Conservation (phyloP, 2,888 invertebrate genomes). For the Anarsia innoxiella region DNA sequence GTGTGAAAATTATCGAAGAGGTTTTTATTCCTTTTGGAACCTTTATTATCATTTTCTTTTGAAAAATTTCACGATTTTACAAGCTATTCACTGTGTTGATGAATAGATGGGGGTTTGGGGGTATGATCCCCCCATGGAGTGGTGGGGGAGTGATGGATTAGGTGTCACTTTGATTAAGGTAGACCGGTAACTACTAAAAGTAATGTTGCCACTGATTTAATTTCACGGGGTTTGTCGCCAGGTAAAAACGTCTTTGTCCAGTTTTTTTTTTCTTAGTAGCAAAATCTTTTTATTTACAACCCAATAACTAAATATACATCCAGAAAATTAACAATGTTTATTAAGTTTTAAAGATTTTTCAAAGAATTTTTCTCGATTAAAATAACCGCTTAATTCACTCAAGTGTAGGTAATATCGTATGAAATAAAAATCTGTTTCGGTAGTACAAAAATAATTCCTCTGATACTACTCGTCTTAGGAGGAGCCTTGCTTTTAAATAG, state of each 20-base stretch:
- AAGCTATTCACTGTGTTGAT: constrained; percentile 36
- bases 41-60: constrained; percentile 36
- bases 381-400: too few species aligned
- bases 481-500: too few species aligned
- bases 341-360: too few species aligned
- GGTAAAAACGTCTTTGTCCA: too few species aligned
- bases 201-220: constrained; percentile 14
- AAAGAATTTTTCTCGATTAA: too few species aligned
- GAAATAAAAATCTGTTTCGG: too few species aligned
- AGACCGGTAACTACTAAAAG: constrained; percentile 14
- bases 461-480: too few species aligned
- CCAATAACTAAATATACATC: not conserved
- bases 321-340: too few species aligned
- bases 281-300: not conserved
- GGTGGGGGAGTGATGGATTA: constrained; percentile 39
- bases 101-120: constrained; percentile 28
- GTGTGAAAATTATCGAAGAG: not conserved
- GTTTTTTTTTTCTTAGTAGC: too few species aligned
- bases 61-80: constrained; percentile 43
- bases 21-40: constrained; percentile 8
- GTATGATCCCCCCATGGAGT: not conserved
- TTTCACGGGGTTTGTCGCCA: too few species aligned
- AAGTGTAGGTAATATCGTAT: too few species aligned
- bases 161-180: constrained; percentile 38
- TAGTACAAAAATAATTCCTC: too few species aligned